Conservation (phyloP, 2,797 vertebrate species). For the Lagothrix lagotricha region DNA sequence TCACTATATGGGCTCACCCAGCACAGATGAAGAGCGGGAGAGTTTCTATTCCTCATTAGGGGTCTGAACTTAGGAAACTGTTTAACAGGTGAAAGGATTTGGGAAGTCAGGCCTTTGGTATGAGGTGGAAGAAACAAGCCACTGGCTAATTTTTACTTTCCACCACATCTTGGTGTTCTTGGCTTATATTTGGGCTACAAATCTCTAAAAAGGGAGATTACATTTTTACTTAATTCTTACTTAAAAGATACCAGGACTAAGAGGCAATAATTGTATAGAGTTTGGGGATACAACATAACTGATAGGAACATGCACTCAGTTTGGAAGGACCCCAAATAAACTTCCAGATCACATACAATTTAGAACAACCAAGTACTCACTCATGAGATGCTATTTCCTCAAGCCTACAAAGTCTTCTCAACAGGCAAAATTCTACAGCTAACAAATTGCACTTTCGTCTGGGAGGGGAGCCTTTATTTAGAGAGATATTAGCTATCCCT, state of each 20-base stretch:
- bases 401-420: neutral
- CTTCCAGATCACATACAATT: neutral
- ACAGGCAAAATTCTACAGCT: neutral
- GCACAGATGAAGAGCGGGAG: neutral
- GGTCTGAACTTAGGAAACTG: neutral
- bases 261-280: neutral
- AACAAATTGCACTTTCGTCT: neutral
- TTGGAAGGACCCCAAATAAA: neutral
- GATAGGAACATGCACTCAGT: neutral
- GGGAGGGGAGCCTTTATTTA: neutral
- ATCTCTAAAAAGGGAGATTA: neutral
- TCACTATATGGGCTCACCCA: neutral
- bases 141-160: constrained; percentile 26
- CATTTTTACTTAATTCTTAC: neutral
- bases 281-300: neutral
- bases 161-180: neutral
- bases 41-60: neutral
- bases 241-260: neutral
- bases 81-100: constrained; percentile 2
- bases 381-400: neutral
- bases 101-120: neutral
- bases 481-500: neutral
- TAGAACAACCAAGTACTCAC: neutral
- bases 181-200: neutral
- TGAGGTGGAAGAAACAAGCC: neutral